A percentile compares a stretch with the other conserved stretches of the same genome.
Conservation (phyloP, 1,140 invertebrate genomes). For the Brachystomella parvula region DNA sequence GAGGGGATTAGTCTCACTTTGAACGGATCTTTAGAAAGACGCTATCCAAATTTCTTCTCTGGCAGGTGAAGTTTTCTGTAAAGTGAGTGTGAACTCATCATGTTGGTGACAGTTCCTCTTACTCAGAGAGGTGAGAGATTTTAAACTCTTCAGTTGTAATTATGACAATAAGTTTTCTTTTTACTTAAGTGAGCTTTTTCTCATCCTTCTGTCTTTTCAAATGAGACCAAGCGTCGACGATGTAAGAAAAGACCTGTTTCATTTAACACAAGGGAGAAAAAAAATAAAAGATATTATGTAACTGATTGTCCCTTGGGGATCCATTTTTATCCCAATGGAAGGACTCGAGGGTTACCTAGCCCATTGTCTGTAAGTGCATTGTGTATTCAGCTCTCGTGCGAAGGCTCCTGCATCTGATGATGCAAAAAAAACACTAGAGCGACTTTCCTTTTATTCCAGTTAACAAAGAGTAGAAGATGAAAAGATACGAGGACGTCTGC, state of each 20-base stretch:
- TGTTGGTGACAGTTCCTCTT: too few species aligned
- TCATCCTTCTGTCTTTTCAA: too few species aligned
- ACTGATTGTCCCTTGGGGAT: slow-evolving; percentile 16
- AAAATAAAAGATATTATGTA: background rate
- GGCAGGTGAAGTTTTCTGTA: too few species aligned
- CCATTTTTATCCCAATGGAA: slow-evolving; percentile 8
- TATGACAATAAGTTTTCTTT: too few species aligned
- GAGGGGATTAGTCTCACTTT: too few species aligned
- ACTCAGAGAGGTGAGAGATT: too few species aligned
- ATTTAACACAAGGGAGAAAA: slow-evolving; percentile 6
- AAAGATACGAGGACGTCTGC: background rate
- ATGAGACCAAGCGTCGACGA: too few species aligned
- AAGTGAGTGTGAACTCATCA: too few species aligned
- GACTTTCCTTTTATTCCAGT: background rate
- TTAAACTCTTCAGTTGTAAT: too few species aligned
- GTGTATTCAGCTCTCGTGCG: slow-evolving; percentile 1
- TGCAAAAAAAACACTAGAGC: background rate
- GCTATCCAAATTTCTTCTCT: too few species aligned
- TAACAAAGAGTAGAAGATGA: background rate
- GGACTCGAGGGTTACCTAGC: background rate
- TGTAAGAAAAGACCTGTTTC: background rate
- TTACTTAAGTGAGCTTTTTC: too few species aligned
- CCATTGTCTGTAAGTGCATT: background rate
- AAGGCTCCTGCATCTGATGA: background rate
- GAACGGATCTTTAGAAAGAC: too few species aligned